phyloP scores from a whole-genome alignment of 2,888 invertebrate genomes.

The Rhyacophila evoluta region DNA sequence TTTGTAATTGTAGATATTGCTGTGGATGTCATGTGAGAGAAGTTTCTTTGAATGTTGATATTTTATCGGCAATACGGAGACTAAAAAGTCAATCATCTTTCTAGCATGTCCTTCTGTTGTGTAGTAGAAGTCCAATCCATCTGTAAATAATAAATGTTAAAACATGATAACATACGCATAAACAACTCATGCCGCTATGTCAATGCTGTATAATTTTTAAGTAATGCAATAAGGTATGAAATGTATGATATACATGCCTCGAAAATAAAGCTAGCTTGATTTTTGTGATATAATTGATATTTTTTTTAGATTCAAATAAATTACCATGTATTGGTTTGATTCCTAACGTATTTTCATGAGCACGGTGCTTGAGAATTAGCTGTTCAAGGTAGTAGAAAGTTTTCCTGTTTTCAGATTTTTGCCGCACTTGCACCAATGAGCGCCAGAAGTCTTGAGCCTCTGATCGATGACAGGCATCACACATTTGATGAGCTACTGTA shows the following conservation, averaged over 20 bases:
- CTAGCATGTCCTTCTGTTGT: constrained; percentile 89
- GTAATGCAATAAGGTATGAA: too few species aligned
- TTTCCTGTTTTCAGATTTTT: constrained; percentile 92
- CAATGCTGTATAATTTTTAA: too few species aligned
- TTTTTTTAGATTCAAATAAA: not conserved
- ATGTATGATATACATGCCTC: too few species aligned
- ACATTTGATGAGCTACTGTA: constrained; percentile 93
- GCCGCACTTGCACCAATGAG: constrained; percentile 89
- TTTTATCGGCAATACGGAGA: constrained; percentile 88
- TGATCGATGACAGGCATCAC: constrained; percentile 94
- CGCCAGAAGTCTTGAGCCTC: constrained; percentile 99
- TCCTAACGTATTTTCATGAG: constrained; percentile 89
- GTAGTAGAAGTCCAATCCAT: constrained; percentile 96
- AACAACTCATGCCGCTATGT: too few species aligned
- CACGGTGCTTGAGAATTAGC: constrained; percentile 93
- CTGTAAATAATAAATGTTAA: constrained; percentile 70
- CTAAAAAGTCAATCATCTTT: constrained; percentile 95
- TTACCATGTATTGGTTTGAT: constrained; percentile 86
- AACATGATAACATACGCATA: too few species aligned
- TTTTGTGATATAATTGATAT: too few species aligned
- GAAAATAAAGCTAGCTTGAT: too few species aligned
- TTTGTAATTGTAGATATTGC: constrained; percentile 97
- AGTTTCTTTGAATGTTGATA: constrained; percentile 93
- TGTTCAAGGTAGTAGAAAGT: constrained; percentile 98
- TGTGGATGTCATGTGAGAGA: constrained; percentile 97